A percentile compares a stretch with the other conserved stretches of the same genome.
Evolutionary conservation across 2,113 vertebrate species (phyloP).

Genomic region (Ranitomeya variabilis): DNA sequence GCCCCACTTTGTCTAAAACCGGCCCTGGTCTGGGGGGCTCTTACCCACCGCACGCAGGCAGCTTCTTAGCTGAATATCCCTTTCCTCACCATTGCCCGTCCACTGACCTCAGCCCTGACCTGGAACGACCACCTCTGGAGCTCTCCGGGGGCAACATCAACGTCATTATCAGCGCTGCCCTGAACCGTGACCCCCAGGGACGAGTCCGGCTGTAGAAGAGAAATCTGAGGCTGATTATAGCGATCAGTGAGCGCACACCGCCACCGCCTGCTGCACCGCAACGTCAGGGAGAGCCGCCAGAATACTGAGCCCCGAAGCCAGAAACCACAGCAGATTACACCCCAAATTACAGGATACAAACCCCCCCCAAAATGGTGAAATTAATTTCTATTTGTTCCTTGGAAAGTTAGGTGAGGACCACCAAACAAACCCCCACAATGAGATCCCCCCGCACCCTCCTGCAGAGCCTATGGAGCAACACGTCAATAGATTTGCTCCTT

Average conservation of each 20-base stretch:
- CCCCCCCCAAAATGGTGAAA: too few species aligned
- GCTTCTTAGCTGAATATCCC: slow-evolving; percentile 55
- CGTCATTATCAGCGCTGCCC: neutral
- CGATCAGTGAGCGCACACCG: neutral
- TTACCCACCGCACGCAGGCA: slow-evolving; percentile 25
- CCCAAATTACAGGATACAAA: too few species aligned
- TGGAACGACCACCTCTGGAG: slow-evolving; percentile 58
- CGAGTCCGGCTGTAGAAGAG: too few species aligned
- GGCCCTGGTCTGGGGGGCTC: slow-evolving; percentile 4
- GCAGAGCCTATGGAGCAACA: too few species aligned
- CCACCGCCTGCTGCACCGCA: neutral
- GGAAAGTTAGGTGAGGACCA: neutral
- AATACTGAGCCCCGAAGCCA: too few species aligned
- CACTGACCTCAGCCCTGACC: slow-evolving; percentile 59
- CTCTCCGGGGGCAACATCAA: neutral
- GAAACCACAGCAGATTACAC: too few species aligned
- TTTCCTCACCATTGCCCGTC: slow-evolving; percentile 57
- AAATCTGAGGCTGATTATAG: too few species aligned
- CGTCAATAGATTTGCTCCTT: neutral
- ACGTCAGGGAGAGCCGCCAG: neutral
- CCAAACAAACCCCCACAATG: neutral
- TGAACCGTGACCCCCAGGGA: too few species aligned
- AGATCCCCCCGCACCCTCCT: too few species aligned
- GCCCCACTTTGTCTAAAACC: too few species aligned
- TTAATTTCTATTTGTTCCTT: neutral